Base-by-base conservation (phyloP, 1,140 invertebrate genomes). In the Brachionus rubens region DNA sequence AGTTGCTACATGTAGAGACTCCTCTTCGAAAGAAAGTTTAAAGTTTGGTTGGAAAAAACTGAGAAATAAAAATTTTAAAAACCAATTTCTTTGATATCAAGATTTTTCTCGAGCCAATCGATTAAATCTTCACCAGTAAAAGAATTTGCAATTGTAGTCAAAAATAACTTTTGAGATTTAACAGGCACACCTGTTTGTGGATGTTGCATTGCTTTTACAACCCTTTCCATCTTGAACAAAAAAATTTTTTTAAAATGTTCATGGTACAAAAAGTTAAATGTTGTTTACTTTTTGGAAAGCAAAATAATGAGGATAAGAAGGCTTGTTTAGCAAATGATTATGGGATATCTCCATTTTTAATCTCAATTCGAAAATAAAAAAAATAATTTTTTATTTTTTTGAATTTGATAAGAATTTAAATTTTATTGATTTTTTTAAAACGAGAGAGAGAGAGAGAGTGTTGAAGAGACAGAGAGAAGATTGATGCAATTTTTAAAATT, bases 261-360 rank as follows among this genome's bases (percentile, higher is more conserved):
- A 28, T 10, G 19, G 10, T 16, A 21, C 3, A 28, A 21, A 41
- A 14, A 14, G 10, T 9, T n/a, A 6, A 47, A 5, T 14, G 7
- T 70, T n/a, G n/a, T n/a, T n/a, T n/a, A 70, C 67, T 47, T 41
- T 70, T 70, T 70, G 67, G 46, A 70, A 70, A 26, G 67, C 43
- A 14, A 43, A 46, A 47, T 70, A 70, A 47, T 43, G 67, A 28
- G 67, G 67, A 50, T 70, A 70, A 30, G 47, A 30, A 5, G 67
- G 41, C 21, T 70, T 70, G 26, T 30, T 47, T 21, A 70, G 10
- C 21, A 70, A 43, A 21, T 70, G 67, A 70, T 70, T 70, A 21
- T 70, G 67, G 12, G 43, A 48, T 16, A 70, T 70, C 12, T 70
- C 67, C 67, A 70, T 70, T 40, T 62, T 12, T 6, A 52, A 24